These are phyloP conservation scores for Sarotherodon lohbergeri DNA, from an alignment of 2,113 vertebrate species.

Conservation along the genomic window DNA sequence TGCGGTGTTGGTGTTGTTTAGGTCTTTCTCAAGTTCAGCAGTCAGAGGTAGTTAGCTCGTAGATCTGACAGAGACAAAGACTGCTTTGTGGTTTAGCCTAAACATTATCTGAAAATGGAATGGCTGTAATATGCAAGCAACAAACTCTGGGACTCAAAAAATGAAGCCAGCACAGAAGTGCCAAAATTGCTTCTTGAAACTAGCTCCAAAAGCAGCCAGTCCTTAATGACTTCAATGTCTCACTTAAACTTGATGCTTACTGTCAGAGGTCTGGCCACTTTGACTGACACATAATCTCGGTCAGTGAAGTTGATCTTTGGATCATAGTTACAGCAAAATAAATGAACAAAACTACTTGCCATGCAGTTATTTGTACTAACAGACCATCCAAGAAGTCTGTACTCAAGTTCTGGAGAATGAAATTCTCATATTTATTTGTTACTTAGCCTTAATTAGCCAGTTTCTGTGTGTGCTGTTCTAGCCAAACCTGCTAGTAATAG, in stretches of 20 bases:
- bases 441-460: background rate
- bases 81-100: background rate
- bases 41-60: background rate
- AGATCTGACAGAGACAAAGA: background rate
- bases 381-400: background rate
- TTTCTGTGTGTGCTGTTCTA: background rate
- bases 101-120: background rate
- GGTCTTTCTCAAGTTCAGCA: background rate
- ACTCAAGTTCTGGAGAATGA: background rate
- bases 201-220: background rate
- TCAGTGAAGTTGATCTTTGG: background rate
- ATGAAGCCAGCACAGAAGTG: background rate
- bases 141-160: accelerated
- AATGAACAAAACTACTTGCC: background rate
- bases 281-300: background rate
- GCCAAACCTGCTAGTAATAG: background rate
- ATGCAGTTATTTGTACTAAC: background rate
- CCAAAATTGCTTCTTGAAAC: background rate
- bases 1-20: background rate
- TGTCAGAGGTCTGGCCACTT: background rate
- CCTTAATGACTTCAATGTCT: background rate
- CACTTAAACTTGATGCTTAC: background rate
- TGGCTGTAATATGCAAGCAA: background rate
- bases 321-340: background rate
- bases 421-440: background rate